Evolutionary conservation across 2,113 vertebrate species (phyloP).

Genomic region (Psophia crepitans): DNA sequence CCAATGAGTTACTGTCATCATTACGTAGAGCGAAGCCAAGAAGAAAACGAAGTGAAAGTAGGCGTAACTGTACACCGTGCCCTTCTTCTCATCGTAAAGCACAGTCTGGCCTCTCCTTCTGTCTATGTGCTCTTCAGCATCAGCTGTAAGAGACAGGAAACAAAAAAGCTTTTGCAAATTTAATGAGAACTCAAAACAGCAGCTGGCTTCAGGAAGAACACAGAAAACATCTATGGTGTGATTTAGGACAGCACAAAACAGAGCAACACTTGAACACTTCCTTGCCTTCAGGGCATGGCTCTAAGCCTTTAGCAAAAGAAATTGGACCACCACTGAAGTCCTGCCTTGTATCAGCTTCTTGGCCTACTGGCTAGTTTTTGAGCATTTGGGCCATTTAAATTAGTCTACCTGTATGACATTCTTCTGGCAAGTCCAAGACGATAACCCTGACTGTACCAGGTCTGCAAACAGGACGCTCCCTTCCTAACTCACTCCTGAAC

Average conservation of each 20-base stretch:
- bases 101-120: slow-evolving; percentile 82
- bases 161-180: background rate
- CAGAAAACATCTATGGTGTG: background rate
- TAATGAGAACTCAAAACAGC: background rate
- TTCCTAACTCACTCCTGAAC: background rate
- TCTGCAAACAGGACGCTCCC: background rate
- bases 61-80: slow-evolving; percentile 89
- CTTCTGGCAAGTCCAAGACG: background rate
- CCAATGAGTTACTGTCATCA: slow-evolving; percentile 99
- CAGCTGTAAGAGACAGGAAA: slow-evolving; percentile 61
- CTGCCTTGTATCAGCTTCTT: background rate
- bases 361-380: background rate
- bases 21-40: slow-evolving; percentile 93
- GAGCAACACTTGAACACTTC: background rate
- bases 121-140: slow-evolving; percentile 73
- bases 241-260: background rate
- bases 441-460: background rate
- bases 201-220: background rate
- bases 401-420: background rate
- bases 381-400: background rate
- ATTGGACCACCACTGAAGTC: background rate
- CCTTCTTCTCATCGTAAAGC: slow-evolving; percentile 85
- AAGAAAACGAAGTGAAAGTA: slow-evolving; percentile 96
- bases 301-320: background rate
- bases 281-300: background rate